Evolutionary conservation across 2,113 vertebrate genomes (phyloP).

Genomic region (Lepisosteus osseus): DNA sequence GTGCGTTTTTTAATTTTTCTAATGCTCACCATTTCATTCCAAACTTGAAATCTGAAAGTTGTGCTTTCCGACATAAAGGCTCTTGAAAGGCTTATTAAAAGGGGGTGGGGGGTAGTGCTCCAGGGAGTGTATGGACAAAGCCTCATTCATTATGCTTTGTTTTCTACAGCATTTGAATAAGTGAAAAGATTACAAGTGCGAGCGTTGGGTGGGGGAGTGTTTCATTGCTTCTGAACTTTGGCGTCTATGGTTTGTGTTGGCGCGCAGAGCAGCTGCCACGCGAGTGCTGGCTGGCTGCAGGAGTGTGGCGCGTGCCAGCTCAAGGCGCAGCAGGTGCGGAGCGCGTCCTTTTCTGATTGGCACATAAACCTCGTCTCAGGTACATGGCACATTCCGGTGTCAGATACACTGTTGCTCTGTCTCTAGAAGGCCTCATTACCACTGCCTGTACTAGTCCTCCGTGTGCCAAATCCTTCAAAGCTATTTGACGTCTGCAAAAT

Average conservation of each 20-base stretch:
- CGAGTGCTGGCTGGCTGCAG: conserved; percentile 27
- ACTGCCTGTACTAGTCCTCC: no score
- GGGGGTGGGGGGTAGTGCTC: background rate
- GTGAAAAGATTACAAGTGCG: conserved; percentile 2
- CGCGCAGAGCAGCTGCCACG: conserved; percentile 58
- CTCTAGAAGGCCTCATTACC: background rate
- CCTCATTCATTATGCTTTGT: background rate
- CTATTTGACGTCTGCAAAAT: no score
- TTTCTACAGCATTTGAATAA: background rate
- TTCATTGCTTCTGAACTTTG: conserved; percentile 27
- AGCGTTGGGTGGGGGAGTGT: conserved; percentile 25
- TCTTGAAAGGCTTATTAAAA: no score
- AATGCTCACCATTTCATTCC: no score
- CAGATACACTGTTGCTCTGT: background rate
- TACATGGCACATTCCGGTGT: conserved; percentile 27
- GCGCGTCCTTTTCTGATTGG: conserved; percentile 1
- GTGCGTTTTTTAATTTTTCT: no score
- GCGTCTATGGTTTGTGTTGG: conserved; percentile 59
- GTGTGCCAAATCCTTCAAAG: no score
- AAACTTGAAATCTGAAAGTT: no score
- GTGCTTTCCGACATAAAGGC: no score
- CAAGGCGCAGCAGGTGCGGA: conserved; percentile 59
- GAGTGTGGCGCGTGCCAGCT: conserved; percentile 55
- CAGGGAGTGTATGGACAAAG: background rate
- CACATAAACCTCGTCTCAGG: background rate